Base-by-base conservation (phyloP, 2,113 vertebrate genomes). In the Illadopsis cleaveri region DNA sequence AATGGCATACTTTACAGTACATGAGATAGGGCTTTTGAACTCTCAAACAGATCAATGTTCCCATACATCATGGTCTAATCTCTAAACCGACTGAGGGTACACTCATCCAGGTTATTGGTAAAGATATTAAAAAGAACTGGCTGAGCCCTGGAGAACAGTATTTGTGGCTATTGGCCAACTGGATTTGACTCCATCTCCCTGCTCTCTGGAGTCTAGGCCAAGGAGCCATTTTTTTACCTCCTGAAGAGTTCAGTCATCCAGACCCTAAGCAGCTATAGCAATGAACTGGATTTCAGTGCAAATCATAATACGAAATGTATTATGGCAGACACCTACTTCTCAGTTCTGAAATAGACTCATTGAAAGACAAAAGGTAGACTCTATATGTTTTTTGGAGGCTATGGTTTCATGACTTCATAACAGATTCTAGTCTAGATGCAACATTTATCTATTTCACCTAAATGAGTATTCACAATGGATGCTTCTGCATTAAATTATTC, bases 101-200 rank as follows among this genome's bases (percentile, higher is more conserved):
- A 16, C 15, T 58, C 3, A 0, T 53, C 6, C 11, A 21, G 28
- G 3, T 37, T 19, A 11, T 8, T n/a, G 14, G 25, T 50, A 56
- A 64, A 64, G 33, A 31, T 15, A 10, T 14, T n/a, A 16, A 64
- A 69, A 28, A 79, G 10, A 38, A 12, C 33, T 33, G 4, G 1
- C 12, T 20, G 20, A 47, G 10, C 18, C n/a, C 45, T 58, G 54
- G 8, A 17, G 12, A 33, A 3, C 14, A 72, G 7, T 8, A 9
- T 33, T 53, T 15, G 7, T 53, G 69, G 19, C 35, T 1, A 1
- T 5, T 61, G 1, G 0, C 16, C 70, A 37, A 0, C 23, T 72
- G 42, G 18, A 40, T 72, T 37, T 58, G 27, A 24, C 4, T 66
- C 10, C 16, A 22, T 57, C 22, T 31, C 28, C 16, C 7, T 1